phyloP scores from a whole-genome alignment of 2,888 invertebrate species.

The Dusona sp. region DNA sequence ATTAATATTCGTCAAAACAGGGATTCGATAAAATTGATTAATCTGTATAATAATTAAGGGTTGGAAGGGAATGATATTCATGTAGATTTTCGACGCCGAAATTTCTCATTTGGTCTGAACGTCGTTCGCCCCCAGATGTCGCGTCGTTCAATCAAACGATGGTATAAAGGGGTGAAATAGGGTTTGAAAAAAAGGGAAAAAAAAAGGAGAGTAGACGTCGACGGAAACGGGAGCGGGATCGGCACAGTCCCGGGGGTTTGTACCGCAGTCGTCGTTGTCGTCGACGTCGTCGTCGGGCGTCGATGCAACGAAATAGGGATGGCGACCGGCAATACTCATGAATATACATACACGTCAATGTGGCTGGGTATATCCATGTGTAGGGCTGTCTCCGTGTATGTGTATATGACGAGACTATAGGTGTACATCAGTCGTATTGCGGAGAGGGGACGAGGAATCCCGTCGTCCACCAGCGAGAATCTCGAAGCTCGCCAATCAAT shows the following conservation, averaged over 20 bases:
- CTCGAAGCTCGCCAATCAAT: slow-evolving; percentile 83
- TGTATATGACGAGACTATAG: slow-evolving; percentile 43
- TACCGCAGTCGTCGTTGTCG: slow-evolving; percentile 60
- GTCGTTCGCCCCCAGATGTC: slow-evolving; percentile 52
- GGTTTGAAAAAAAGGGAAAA: slow-evolving; percentile 51
- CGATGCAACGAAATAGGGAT: slow-evolving; percentile 61
- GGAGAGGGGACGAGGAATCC: slow-evolving; percentile 74
- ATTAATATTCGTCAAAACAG: background rate
- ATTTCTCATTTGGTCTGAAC: slow-evolving; percentile 34
- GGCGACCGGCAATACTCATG: slow-evolving; percentile 53
- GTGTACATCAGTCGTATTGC: slow-evolving; percentile 66
- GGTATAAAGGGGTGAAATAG: slow-evolving; percentile 63
- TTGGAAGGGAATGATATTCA: slow-evolving; percentile 1
- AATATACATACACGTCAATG: slow-evolving; percentile 28
- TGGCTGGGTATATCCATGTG: background rate
- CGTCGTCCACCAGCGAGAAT: slow-evolving; percentile 79
- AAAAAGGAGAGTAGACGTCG: slow-evolving; percentile 30
- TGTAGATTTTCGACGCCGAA: slow-evolving; percentile 29
- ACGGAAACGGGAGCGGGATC: slow-evolving; percentile 65
- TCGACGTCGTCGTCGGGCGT: slow-evolving; percentile 64
- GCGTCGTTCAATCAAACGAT: slow-evolving; percentile 64
- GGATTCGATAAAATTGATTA: background rate
- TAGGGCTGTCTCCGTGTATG: background rate
- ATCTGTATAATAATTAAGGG: background rate
- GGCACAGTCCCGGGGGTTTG: slow-evolving; percentile 70